phyloP scores from a whole-genome alignment of 2,797 vertebrate genomes.

The Karalla daura region DNA sequence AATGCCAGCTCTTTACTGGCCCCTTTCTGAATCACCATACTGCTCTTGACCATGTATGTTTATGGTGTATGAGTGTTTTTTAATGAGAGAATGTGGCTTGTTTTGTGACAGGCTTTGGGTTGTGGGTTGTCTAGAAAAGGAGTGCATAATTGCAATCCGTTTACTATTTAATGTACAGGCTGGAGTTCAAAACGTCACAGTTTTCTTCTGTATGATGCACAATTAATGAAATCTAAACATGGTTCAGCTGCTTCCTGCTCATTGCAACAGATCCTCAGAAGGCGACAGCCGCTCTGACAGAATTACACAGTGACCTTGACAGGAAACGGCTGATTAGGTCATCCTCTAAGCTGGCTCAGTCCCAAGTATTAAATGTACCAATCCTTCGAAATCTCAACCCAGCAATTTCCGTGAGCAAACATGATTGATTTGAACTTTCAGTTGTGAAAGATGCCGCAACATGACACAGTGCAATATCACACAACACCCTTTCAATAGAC shows the following conservation, averaged over 20 bases:
- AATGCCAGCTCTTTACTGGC: no score
- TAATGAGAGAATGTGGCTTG: no score
- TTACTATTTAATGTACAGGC: conserved; percentile 37
- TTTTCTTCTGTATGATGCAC: conserved; percentile 25
- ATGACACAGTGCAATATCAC: conserved; percentile 28
- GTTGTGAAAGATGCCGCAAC: conserved; percentile 47
- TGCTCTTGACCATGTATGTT: no score
- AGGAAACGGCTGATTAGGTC: conserved; percentile 80
- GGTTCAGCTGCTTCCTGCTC: conserved; percentile 56
- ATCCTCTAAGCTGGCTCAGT: conserved; percentile 74
- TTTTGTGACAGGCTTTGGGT: no score
- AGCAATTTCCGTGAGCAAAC: conserved; percentile 70
- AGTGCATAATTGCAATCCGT: no score
- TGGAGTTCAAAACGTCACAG: conserved; percentile 28
- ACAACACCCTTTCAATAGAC: conserved; percentile 58
- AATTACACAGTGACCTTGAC: conserved; percentile 64
- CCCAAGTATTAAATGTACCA: conserved; percentile 71
- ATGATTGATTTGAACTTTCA: conserved; percentile 71
- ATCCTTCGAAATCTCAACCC: conserved; percentile 68
- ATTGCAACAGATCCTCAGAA: conserved; percentile 48
- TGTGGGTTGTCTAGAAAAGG: no score
- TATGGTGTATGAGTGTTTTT: no score
- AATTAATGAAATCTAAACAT: conserved; percentile 70
- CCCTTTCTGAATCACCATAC: no score
- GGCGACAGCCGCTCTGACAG: conserved; percentile 44